Evolutionary conservation across 1,140 invertebrate species (phyloP).

Genomic region (Drosophila sp.): DNA sequence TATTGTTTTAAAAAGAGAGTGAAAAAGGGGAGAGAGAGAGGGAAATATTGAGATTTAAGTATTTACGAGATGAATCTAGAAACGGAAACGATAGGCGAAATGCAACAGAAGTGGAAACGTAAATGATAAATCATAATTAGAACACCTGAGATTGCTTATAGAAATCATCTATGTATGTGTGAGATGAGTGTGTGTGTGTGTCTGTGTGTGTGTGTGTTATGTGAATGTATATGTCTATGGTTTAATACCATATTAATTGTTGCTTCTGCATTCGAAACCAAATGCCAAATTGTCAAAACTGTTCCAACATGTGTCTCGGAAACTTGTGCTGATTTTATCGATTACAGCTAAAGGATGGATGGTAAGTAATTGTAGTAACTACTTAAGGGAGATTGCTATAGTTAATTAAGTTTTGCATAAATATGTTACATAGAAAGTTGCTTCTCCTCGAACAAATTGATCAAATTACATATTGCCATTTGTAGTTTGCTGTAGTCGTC

Average conservation of each 20-base stretch:
- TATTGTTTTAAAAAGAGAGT: neutral
- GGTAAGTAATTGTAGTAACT: conserved; percentile 7
- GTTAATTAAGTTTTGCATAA: conserved; percentile 36
- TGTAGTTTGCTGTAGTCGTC: conserved; percentile 9
- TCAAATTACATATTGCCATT: conserved; percentile 34
- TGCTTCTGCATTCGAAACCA: conserved; percentile 8
- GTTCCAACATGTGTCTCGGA: too few species aligned
- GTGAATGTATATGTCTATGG: conserved; percentile 12
- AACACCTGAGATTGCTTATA: conserved; percentile 75
- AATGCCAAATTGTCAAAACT: conserved; percentile 10
- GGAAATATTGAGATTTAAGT: conserved; percentile 14
- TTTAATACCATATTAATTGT: conserved; percentile 13
- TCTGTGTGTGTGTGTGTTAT: conserved; percentile 8
- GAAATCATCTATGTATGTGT: conserved; percentile 26
- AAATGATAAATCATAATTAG: conserved; percentile 67
- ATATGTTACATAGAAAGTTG: conserved; percentile 47
- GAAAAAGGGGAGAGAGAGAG: conserved; percentile 24
- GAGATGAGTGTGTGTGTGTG: neutral
- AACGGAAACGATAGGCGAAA: conserved; percentile 14
- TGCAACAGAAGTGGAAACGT: conserved; percentile 38
- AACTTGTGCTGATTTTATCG: conserved; percentile 8
- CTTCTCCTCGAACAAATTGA: conserved; percentile 9
- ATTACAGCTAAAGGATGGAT: conserved; percentile 5
- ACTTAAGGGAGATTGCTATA: conserved; percentile 20
- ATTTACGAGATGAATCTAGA: neutral